Conservation (phyloP, 2,797 vertebrate genomes). For the Tenualosa ilisha region DNA sequence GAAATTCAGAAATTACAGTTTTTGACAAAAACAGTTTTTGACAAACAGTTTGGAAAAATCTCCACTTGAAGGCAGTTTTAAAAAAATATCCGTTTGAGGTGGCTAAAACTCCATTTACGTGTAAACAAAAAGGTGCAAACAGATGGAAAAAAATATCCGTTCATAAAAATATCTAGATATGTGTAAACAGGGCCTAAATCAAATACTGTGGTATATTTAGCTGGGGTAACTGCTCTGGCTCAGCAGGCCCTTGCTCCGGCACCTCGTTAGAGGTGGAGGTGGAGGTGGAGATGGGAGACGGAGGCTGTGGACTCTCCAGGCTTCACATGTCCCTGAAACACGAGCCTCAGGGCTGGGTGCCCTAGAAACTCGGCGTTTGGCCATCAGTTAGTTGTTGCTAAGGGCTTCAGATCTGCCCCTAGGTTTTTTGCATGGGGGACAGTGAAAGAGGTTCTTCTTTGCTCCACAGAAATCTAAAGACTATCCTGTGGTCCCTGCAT, state of each 20-base stretch:
- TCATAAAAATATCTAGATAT: too few relatives aligned
- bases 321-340: not conserved
- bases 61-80: too few relatives aligned
- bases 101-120: too few relatives aligned
- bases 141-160: too few relatives aligned
- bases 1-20: too few relatives aligned
- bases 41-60: too few relatives aligned
- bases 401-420: not conserved
- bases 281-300: not conserved
- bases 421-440: not conserved
- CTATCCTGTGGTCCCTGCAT: too few relatives aligned
- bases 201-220: slow-evolving; percentile 82
- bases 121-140: too few relatives aligned
- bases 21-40: too few relatives aligned
- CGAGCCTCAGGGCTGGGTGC: not conserved
- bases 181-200: slow-evolving; percentile 54
- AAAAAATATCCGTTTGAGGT: too few relatives aligned
- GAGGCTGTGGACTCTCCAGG: not conserved
- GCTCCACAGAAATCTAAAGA: too few relatives aligned
- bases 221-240: slow-evolving; percentile 64
- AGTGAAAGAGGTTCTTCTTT: not conserved
- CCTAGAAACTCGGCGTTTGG: not conserved
- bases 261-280: not conserved
- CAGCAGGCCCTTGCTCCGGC: not conserved
- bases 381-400: not conserved